Evolutionary conservation across 2,113 vertebrate genomes (phyloP).

Genomic region (Ceyx cyanopectus): DNA sequence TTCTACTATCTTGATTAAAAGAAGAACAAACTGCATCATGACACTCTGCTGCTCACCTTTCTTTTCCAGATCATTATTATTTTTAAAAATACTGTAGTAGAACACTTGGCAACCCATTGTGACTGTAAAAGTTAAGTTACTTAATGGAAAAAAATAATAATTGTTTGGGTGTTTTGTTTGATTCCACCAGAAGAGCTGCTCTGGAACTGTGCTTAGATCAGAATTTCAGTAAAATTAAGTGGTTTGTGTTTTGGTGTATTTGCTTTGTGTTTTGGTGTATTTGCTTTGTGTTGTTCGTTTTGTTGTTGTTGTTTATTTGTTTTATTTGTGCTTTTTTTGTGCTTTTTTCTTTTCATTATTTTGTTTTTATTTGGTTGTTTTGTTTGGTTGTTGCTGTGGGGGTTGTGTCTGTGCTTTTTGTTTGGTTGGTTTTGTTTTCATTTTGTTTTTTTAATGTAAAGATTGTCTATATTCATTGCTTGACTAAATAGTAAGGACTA

Average conservation of each 20-base stretch:
- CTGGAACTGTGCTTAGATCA: not conserved
- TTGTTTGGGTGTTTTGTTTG: not conserved
- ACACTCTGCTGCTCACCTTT: not conserved
- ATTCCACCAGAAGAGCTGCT: not conserved
- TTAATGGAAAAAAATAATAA: not conserved
- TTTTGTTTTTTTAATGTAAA: not conserved
- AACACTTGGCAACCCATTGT: not conserved
- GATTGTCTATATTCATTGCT: not conserved
- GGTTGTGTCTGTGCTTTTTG: not conserved
- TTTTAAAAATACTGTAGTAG: not conserved
- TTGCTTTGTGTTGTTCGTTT: too few relatives aligned
- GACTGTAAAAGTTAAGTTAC: not conserved
- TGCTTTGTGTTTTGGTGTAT: too few relatives aligned
- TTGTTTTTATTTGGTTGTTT: not conserved
- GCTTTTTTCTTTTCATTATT: too few relatives aligned
- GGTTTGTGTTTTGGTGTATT: too few relatives aligned
- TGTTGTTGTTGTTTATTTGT: not conserved
- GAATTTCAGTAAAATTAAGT: not conserved
- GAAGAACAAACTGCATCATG: not conserved
- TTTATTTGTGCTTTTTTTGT: not conserved
- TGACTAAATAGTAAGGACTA: not conserved
- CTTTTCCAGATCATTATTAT: not conserved
- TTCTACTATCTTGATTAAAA: conserved; percentile 15
- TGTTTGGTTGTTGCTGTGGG: too few relatives aligned
- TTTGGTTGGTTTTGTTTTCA: not conserved